Evolutionary conservation across 2,797 vertebrate species (phyloP), one percentile per base, ranked within the genome.

Genomic region (Pangasius mekongensis): DNA sequence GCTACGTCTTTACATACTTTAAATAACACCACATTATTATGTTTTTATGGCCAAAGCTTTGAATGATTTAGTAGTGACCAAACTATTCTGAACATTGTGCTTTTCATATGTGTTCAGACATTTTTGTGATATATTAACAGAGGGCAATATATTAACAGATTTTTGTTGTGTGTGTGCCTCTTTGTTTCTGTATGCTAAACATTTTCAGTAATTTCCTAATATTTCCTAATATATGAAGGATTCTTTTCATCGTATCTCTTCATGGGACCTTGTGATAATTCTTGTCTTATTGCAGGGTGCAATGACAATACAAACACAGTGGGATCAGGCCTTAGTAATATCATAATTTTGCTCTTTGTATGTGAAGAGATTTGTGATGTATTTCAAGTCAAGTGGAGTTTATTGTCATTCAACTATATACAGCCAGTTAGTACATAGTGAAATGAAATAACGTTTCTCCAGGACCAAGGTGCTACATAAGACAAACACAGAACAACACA

Each of bases 11-110:
- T 43, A n/a, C 36, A 81, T 4, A n/a, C 58, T 82, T 64, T 62
- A n/a, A 64, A 82, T 4, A 64, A 10, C 27, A 64, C 39, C 27
- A 49, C 24, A 47, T 64, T 18, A 47, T 16, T 43, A 86, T 77
- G 2, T 83, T 78, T 90, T 89, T 78, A 89, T 89, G 85, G 77
- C 58, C 74, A 69, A 85, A 20, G 47, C 30, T 78, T 30, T 92
- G 52, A 91, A 92, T 92, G 71, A 90, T 91, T 91, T 54, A 91
- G n/a, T 4, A 82, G 77, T 18, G 73, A 77, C 77, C 36, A 89
- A 88, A 86, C 30, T 80, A 22, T 77, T 81, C 54, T 73, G 69
- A 80, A 86, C 69, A 33, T 60, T 43, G 76, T 43, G 43, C 30
- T 60, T 8, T 76, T 74, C 56, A 54, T 76, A 86, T 24, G 30